Evolutionary conservation across 1,140 invertebrate species (phyloP), one percentile per base, ranked within the genome.

Genomic region (Ceratosolen fusciceps): DNA sequence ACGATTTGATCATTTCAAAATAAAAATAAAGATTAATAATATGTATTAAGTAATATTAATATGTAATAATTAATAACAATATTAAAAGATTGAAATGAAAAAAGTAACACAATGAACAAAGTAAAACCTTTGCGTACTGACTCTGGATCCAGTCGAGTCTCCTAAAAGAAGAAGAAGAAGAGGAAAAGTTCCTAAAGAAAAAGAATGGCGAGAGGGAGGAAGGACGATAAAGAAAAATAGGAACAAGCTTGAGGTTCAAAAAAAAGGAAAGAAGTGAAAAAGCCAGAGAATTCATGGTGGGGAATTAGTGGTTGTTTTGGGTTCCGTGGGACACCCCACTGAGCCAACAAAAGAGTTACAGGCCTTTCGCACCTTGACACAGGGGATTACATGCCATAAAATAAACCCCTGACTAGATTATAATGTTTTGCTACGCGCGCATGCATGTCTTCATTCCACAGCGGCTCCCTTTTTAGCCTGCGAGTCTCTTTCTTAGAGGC

Each of bases 331-430:
- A 87, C 88, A 83, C 87, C 88, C 88, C 87, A 85, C 83, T 83
- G 88, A 84, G 88, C 85, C 85, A 86, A 86, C 88, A 88, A 88
- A 89, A 89, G 88, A 88, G 86, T 88, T 88, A 88, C 85, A 83
- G 80, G 84, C 84, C 84, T 85, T 90, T 89, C 88, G 88, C 88
- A 89, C 88, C 88, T 90, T 87, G 86, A 87, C 86, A 87, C 84
- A 84, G 87, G 83, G 83, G 87, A 90, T 89, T 90, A 88, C 86
- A 88, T 85, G 85, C 86, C 87, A 86, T 88, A 88, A 88, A 90
- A 85, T 88, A 89, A 90, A 88, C 85, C 84, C 84, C 83, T 79
- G 83, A 79, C 80, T 83, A 84, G 87, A 88, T 89, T 88, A 88
- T 88, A 89, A 87, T 88, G 85, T 88, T 87, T 87, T 85, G 84